Base-by-base conservation (phyloP, 2,888 invertebrate genomes). In the Schrankia costaestrigalis region DNA sequence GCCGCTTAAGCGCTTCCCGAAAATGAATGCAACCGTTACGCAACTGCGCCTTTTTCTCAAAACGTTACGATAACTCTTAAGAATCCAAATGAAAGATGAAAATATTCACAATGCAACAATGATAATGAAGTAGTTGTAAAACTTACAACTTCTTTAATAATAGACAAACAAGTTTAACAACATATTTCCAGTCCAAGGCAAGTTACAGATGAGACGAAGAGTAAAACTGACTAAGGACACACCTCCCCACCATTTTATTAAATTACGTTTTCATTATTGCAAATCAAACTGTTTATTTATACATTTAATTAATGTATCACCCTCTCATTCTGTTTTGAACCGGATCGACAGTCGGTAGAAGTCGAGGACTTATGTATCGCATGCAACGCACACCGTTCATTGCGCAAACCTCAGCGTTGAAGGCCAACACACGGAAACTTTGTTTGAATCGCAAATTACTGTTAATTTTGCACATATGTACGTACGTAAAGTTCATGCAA, bases 381-480 rank as follows among this genome's bases (percentile, higher is more conserved):
- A 70, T 63, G 75, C 72, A 68, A 55, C 57, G 51, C 62, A 52
- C 64, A 57, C 45, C 49, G 48, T 57, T 46, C 44, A 48, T 72
- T 76, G 71, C 73, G 71, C 66, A 73, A 73, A 62, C 52, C 42
- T 34, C 48, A 33, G 39, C 41, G 45, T 33, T 40, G 76, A 78
- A 77, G 78, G 79, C 69, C 76, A 56, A 45, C 42, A 63, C 41
- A 67, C 75, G 78, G 77, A 78, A 76, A 79, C 73, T 68, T 69
- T 44, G 61, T 48, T 57, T 54, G 58, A 63, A 59, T 64, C 59
- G 63, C 65, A 61, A 72, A 71, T 68, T 65, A 65, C 56, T 63
- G 65, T 64, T 73, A 71, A 71, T 71, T 64, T 47, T 42, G 39
- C 49, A 46, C 33, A 51, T 40, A 33, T 25, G 26, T 27, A 34